Evolutionary conservation across 2,113 vertebrate species (phyloP), one percentile per base, ranked within the genome.

Genomic region (Edolisoma coerulescens): DNA sequence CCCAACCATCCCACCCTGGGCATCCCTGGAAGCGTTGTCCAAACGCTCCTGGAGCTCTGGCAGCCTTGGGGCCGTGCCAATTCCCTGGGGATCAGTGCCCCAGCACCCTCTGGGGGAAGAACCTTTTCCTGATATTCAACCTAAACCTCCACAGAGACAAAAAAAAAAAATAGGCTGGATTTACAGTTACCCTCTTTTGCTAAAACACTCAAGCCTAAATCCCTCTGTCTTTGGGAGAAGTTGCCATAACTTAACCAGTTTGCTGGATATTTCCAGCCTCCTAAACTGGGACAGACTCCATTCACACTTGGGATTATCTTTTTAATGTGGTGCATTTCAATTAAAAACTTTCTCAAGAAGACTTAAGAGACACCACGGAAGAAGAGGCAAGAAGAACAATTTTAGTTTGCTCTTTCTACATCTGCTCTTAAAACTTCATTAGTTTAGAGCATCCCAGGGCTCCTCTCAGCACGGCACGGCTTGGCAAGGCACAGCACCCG

Each of bases 11-110:
- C 42, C 60, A 65, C 1, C 23, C 60, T 24, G 50, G 15, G 57
- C 56, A 57, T 4, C 12, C 19, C 42, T 56, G 50, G 8, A 0
- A 56, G 59, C 0, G 0, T 0, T n/a, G 35, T 24, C 50, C 35
- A 28, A 49, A 20, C 0, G 0, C 19, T 65, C 59, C 82, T 8
- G 60, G 30, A 57, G 70, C 42, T 56, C n/a, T 65, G 42, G n/a
- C 82, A 75, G n/a, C 50, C 59, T 13, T 1, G 4, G 35, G 16
- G 9, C 16, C 0, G 5, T 41, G 50, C 6, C 16, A 35, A 17
- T 50, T 67, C 71, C 16, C 42, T 49, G 30, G 32, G 17, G 61
- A 76, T 41, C 35, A 50, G 52, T 35, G 52, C 35, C 35, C 67
- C 71, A 50, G 26, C 37, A 59, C 37, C 35, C 71, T 68, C 71